Conservation (phyloP, 2,113 vertebrate genomes). For the Lathamus discolor region DNA sequence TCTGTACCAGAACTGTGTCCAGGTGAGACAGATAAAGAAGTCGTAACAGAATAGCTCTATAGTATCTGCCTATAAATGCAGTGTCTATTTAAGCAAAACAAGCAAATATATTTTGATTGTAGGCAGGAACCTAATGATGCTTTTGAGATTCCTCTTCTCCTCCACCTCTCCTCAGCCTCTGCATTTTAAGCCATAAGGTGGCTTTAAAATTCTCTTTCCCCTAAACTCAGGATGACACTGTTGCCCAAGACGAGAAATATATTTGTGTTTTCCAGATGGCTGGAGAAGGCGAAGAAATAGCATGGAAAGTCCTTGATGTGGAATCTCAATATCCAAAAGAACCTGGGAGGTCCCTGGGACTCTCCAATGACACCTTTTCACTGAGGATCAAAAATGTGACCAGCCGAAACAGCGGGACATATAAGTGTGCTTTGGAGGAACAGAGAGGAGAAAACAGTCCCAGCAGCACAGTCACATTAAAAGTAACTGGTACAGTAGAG, state of each 20-base stretch:
- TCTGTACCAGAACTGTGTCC: not conserved
- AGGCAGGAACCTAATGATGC: not conserved
- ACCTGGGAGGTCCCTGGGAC: not conserved
- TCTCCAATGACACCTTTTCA: slow-evolving; percentile 4
- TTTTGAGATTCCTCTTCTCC: not conserved
- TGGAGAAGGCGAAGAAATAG: not conserved
- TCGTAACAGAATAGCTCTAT: not conserved
- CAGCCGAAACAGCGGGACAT: slow-evolving; percentile 34
- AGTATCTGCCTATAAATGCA: not conserved
- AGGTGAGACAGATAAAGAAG: not conserved
- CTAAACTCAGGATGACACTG: not conserved
- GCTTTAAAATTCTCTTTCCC: not conserved
- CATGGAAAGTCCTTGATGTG: not conserved
- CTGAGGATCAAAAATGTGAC: slow-evolving; percentile 68
- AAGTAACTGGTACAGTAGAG: slow-evolving; percentile 73
- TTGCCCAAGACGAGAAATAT: not conserved
- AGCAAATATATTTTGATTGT: not conserved
- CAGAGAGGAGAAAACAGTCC: slow-evolving; percentile 15
- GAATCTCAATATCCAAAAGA: not conserved
- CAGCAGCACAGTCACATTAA: slow-evolving; percentile 53
- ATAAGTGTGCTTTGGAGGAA: slow-evolving; percentile 57
- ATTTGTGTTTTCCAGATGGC: slow-evolving; percentile 59
- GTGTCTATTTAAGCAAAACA: not conserved
- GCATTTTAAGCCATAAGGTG: not conserved
- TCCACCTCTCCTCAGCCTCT: not conserved